Evolutionary conservation across 1,140 invertebrate genomes (phyloP).

Genomic region (Drosophila murphyi): DNA sequence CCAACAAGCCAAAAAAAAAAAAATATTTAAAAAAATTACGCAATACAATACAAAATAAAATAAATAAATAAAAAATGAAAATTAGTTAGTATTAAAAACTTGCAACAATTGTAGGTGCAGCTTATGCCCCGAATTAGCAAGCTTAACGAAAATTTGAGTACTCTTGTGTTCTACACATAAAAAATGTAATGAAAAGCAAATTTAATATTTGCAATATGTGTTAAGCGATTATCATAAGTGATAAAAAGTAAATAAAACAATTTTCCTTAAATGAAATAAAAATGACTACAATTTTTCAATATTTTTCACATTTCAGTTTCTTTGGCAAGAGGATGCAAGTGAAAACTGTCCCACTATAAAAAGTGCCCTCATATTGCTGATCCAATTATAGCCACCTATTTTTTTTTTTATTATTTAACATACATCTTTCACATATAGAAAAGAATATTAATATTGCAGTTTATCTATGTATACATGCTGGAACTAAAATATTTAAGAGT

Average conservation of each 20-base stretch:
- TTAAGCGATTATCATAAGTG: slow-evolving; percentile 64
- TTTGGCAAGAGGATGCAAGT: too few species aligned
- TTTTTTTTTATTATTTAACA: too few species aligned
- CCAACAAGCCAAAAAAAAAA: not conserved
- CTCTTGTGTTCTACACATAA: slow-evolving; percentile 31
- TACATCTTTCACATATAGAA: too few species aligned
- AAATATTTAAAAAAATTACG: not conserved
- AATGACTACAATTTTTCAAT: not conserved
- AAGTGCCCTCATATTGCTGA: too few species aligned
- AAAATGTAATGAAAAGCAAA: slow-evolving; percentile 51
- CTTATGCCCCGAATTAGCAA: slow-evolving; percentile 38
- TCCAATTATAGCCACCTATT: too few species aligned
- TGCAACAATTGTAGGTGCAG: slow-evolving; percentile 47
- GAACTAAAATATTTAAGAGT: slow-evolving; percentile 9
- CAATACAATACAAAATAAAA: slow-evolving; percentile 26
- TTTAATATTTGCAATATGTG: slow-evolving; percentile 61
- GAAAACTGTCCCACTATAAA: too few species aligned
- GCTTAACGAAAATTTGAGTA: slow-evolving; percentile 37
- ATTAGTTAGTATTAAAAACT: slow-evolving; percentile 69
- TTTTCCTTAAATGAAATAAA: slow-evolving; percentile 58
- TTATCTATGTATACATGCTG: not conserved
- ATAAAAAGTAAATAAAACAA: slow-evolving; percentile 66
- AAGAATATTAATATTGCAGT: not conserved
- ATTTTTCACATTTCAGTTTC: too few species aligned
- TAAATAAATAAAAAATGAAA: slow-evolving; percentile 20